phyloP scores from a whole-genome alignment of 2,113 vertebrate genomes.

The Lethenteron reissneri region DNA sequence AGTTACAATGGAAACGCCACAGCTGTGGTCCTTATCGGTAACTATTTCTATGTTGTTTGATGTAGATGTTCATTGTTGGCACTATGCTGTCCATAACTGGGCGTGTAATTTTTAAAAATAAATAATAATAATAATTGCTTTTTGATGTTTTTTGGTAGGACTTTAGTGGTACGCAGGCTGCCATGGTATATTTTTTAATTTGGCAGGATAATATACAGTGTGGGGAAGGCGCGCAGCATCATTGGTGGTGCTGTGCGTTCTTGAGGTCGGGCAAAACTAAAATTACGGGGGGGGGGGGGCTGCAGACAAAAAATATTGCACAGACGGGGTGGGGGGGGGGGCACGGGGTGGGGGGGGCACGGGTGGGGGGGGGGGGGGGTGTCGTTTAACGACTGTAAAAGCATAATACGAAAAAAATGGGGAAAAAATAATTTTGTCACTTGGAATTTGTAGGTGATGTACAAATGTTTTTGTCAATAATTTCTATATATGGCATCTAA shows the following conservation, averaged over 20 bases:
- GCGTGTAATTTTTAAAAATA: background rate
- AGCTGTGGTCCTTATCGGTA: background rate
- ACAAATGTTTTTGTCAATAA: slow-evolving; percentile 24
- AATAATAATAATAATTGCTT: background rate
- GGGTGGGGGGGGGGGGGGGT: slow-evolving; percentile 19
- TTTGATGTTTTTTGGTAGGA: slow-evolving; percentile 44
- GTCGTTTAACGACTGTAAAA: slow-evolving; percentile 54
- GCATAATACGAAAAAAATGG: slow-evolving; percentile 26
- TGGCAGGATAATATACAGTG: slow-evolving; percentile 53
- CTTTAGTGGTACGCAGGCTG: slow-evolving; percentile 88
- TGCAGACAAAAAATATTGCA: slow-evolving; percentile 30
- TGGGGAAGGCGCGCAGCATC: background rate
- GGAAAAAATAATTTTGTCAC: slow-evolving; percentile 42
- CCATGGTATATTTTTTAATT: slow-evolving; percentile 71
- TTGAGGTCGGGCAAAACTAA: too few relatives aligned
- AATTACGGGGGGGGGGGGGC: too few relatives aligned
- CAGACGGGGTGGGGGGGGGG: slow-evolving; percentile 27
- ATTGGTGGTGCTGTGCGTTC: too few relatives aligned
- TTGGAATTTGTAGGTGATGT: slow-evolving; percentile 12
- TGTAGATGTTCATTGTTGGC: slow-evolving; percentile 2
- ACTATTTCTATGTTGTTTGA: slow-evolving; percentile 2
- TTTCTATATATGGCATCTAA: slow-evolving; percentile 5
- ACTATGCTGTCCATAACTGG: slow-evolving; percentile 3
- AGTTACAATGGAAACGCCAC: background rate
- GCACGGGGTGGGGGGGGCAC: slow-evolving; percentile 28